phyloP scores from a whole-genome alignment of 2,113 vertebrate genomes.

The Litocranius walleri region DNA sequence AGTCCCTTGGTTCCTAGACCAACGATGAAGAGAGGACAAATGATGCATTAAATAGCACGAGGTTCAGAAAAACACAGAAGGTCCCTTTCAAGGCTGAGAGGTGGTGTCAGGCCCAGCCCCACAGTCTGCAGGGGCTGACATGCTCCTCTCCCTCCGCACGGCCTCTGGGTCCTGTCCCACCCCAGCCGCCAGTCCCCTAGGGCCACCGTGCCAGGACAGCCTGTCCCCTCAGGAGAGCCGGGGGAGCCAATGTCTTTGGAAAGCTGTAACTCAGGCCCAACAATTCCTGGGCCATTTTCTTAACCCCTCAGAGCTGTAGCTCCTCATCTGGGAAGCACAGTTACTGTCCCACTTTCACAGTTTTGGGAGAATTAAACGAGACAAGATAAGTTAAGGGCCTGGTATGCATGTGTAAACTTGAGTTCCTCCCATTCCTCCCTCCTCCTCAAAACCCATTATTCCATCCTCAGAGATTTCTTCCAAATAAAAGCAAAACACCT shows the following conservation, averaged over 20 bases:
- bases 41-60: neutral
- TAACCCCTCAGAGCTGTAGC: neutral
- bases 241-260: neutral
- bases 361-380: neutral
- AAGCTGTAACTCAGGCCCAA: neutral
- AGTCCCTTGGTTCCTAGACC: neutral
- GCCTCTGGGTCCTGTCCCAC: neutral
- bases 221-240: neutral
- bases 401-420: accelerated
- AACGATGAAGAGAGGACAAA: neutral
- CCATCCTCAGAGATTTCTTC: neutral
- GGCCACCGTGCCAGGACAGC: neutral
- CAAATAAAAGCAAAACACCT: neutral
- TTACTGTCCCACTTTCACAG: neutral
- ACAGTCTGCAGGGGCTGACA: neutral
- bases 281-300: neutral
- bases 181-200: accelerated
- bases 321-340: neutral
- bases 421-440: too few relatives aligned
- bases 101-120: too few relatives aligned
- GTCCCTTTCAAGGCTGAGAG: neutral
- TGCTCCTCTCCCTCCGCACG: accelerated
- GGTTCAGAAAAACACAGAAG: neutral
- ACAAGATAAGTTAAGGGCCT: neutral
- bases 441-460: neutral